phyloP scores from a whole-genome alignment of 2,797 vertebrate species.

The Momotus momota region DNA sequence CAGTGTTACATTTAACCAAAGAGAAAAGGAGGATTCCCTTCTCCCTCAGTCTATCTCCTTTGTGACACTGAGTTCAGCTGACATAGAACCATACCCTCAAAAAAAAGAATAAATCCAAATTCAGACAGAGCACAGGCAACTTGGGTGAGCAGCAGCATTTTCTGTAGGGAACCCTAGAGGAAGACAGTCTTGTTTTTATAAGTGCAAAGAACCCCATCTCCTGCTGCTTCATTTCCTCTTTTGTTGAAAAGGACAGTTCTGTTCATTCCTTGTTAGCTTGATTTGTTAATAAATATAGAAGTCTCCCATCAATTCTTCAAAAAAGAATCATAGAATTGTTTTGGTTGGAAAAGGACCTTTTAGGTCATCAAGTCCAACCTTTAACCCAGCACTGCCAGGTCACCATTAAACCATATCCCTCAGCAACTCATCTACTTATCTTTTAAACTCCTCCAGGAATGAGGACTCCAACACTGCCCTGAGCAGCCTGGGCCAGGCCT shows the following conservation, averaged over 20 bases:
- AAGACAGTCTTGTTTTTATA: neutral
- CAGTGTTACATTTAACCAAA: neutral
- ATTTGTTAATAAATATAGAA: neutral
- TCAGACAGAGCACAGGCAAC: neutral
- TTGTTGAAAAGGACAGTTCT: neutral
- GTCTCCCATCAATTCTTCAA: neutral
- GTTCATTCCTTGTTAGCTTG: neutral
- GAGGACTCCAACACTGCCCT: no score
- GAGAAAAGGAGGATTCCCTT: neutral
- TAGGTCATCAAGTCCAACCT: no score
- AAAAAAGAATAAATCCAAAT: neutral
- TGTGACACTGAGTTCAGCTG: neutral
- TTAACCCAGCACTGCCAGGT: no score
- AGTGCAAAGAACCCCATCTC: neutral
- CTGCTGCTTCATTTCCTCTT: neutral
- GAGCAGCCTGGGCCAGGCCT: no score
- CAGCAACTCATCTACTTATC: no score
- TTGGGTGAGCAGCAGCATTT: neutral
- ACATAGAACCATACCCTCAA: neutral
- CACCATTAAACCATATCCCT: no score
- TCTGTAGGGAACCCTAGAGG: neutral
- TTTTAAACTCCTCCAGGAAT: no score
- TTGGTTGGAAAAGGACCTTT: no score
- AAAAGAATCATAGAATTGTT: no score
- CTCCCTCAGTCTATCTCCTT: neutral